Percentiles rank a stretch among this genome's conserved stretches.
Evolutionary conservation across 2,113 vertebrate genomes (phyloP).

Genomic region (Corydoras sp.): DNA sequence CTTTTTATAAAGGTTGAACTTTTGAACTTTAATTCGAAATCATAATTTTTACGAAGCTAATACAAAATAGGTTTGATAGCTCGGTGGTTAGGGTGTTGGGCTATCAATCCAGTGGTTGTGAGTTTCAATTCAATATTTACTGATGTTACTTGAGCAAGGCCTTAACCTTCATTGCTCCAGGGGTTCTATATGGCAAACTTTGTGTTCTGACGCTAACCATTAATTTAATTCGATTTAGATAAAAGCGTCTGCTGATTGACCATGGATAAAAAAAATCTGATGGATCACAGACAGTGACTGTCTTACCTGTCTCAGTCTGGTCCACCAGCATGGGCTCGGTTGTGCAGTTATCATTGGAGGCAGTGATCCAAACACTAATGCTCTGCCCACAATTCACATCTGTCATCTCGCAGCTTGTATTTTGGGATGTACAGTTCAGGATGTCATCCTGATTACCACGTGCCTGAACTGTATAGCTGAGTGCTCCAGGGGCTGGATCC

Average conservation of each 20-base stretch:
- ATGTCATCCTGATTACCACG: slow-evolving; percentile 53
- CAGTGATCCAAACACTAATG: slow-evolving; percentile 60
- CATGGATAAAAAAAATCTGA: background rate
- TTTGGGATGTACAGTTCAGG: slow-evolving; percentile 62
- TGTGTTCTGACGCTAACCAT: too few relatives aligned
- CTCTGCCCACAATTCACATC: slow-evolving; percentile 62
- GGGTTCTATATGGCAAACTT: too few relatives aligned
- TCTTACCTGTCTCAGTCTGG: slow-evolving; percentile 59
- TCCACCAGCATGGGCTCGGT: slow-evolving; percentile 52
- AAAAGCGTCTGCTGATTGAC: background rate
- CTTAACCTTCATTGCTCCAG: too few relatives aligned
- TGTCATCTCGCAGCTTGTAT: slow-evolving; percentile 54
- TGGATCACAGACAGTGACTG: background rate
- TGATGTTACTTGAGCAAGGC: too few relatives aligned
- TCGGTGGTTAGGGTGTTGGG: too few relatives aligned
- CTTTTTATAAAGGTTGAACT: too few relatives aligned
- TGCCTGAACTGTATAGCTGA: slow-evolving; percentile 55
- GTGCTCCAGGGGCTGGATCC: slow-evolving; percentile 58
- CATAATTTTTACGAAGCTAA: too few relatives aligned
- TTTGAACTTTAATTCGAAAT: too few relatives aligned
- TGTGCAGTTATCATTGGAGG: slow-evolving; percentile 57
- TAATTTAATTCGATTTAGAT: too few relatives aligned
- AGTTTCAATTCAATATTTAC: too few relatives aligned
- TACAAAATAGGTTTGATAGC: too few relatives aligned
- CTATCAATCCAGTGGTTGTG: too few relatives aligned